Conservation (phyloP, 2,797 vertebrate genomes). For the Eurystomus glaucurus region DNA sequence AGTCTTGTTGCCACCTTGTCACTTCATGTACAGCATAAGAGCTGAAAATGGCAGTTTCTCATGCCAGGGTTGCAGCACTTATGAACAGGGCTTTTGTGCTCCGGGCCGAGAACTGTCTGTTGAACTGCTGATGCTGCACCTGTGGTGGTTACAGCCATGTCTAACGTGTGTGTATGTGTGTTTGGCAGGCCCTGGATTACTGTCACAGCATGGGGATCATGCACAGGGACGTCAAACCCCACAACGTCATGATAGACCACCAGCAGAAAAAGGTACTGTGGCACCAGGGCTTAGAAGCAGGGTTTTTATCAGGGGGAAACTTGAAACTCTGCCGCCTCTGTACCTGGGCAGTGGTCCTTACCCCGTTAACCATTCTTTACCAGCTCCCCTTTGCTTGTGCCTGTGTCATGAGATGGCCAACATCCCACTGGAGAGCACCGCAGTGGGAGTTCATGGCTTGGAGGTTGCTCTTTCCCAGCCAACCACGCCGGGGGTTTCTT, state of each 20-base stretch:
- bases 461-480: neutral
- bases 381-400: neutral
- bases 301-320: neutral
- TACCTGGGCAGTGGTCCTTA: neutral
- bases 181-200: conserved; percentile 93
- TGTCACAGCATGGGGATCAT: conserved; percentile 98
- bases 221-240: conserved; percentile 96
- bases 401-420: neutral
- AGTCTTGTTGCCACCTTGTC: neutral
- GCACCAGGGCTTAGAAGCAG: neutral
- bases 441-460: neutral
- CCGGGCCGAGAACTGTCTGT: neutral
- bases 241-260: conserved; percentile 98
- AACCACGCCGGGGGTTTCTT: neutral
- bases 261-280: conserved; percentile 93
- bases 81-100: neutral
- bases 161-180: conserved; percentile 54
- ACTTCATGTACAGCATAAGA: neutral
- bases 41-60: neutral
- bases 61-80: neutral
- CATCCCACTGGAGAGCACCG: neutral
- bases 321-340: neutral
- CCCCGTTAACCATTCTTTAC: neutral
- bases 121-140: neutral
- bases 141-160: neutral